Conservation (phyloP, 2,797 vertebrate species). For the Sebastiscus tertius region DNA sequence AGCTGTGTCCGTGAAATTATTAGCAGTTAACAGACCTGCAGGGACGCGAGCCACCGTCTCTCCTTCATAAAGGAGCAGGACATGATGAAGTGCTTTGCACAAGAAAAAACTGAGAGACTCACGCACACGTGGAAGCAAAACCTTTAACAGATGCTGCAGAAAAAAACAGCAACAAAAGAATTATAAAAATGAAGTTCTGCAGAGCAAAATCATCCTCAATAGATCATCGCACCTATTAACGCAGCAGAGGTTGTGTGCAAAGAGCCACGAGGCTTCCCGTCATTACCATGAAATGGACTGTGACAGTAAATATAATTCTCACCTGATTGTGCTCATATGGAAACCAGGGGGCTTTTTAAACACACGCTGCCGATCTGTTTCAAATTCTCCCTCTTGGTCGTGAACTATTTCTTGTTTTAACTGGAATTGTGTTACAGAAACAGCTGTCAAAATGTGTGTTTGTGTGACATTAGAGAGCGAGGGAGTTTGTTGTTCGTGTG, state of each 20-base stretch:
- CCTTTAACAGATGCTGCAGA: neutral
- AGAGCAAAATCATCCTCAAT: neutral
- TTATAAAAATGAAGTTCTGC: neutral
- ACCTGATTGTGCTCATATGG: slow-evolving; percentile 24
- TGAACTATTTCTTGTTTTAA: slow-evolving; percentile 44
- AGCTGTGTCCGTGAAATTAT: slow-evolving; percentile 21
- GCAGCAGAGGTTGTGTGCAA: neutral
- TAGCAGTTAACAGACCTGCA: slow-evolving; percentile 29
- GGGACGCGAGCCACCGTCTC: slow-evolving; percentile 7
- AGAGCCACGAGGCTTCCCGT: neutral
- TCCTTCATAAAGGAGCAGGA: neutral
- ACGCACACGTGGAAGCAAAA: neutral
- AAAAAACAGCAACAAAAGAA: neutral
- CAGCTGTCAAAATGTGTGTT: slow-evolving; percentile 21
- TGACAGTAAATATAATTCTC: slow-evolving; percentile 24
- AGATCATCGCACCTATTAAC: neutral
- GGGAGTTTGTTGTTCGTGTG: slow-evolving; percentile 21
- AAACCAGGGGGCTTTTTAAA: slow-evolving; percentile 24
- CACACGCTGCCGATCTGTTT: slow-evolving; percentile 35
- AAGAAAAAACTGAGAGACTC: slow-evolving; percentile 18
- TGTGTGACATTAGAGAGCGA: slow-evolving; percentile 1
- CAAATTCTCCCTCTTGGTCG: slow-evolving; percentile 42
- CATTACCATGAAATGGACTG: slow-evolving; percentile 39
- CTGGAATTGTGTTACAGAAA: slow-evolving; percentile 28
- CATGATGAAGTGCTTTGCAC: neutral